Percentiles rank a stretch among this genome's conserved stretches.
Conservation (phyloP, 2,888 invertebrate species). For the Proisotoma minuta region DNA sequence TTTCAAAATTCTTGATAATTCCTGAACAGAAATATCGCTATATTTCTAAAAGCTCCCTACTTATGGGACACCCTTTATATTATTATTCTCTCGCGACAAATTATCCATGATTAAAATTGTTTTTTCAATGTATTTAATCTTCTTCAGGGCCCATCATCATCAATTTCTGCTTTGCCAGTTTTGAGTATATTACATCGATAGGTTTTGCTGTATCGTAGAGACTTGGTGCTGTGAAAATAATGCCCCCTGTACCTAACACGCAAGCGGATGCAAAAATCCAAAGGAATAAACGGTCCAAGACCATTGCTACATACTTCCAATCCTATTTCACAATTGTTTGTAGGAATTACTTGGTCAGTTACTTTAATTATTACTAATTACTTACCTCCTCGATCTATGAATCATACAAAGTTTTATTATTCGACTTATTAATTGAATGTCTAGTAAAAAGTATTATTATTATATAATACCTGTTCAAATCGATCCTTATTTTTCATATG, state of each 20-base stretch:
- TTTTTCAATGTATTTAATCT: slow-evolving; percentile 52
- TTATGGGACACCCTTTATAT: too few relatives aligned
- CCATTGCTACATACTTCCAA: slow-evolving; percentile 99
- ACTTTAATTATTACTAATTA: too few relatives aligned
- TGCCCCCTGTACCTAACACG: slow-evolving; percentile 82
- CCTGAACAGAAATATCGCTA: too few relatives aligned
- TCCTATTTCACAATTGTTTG: too few relatives aligned
- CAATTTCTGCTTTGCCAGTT: slow-evolving; percentile 84
- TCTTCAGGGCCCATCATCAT: slow-evolving; percentile 77
- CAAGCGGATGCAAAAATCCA: slow-evolving; percentile 96
- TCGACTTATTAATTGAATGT: too few relatives aligned
- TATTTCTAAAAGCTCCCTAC: too few relatives aligned
- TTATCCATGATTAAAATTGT: too few relatives aligned
- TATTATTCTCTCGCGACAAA: too few relatives aligned
- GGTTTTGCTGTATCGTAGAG: slow-evolving; percentile 69
- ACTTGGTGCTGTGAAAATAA: slow-evolving; percentile 90
- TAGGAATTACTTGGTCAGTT: too few relatives aligned
- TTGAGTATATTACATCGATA: slow-evolving; percentile 76
- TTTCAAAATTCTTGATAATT: too few relatives aligned
- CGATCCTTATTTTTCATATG: slow-evolving; percentile 92
- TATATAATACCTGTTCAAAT: slow-evolving; percentile 88
- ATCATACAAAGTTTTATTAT: background rate
- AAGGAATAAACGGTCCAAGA: slow-evolving; percentile 88
- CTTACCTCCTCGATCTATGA: slow-evolving; percentile 79
- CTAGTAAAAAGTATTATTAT: too few relatives aligned